Evolutionary conservation across 2,113 vertebrate genomes (phyloP).

Genomic region (Tetraodon nigroviridis): DNA sequence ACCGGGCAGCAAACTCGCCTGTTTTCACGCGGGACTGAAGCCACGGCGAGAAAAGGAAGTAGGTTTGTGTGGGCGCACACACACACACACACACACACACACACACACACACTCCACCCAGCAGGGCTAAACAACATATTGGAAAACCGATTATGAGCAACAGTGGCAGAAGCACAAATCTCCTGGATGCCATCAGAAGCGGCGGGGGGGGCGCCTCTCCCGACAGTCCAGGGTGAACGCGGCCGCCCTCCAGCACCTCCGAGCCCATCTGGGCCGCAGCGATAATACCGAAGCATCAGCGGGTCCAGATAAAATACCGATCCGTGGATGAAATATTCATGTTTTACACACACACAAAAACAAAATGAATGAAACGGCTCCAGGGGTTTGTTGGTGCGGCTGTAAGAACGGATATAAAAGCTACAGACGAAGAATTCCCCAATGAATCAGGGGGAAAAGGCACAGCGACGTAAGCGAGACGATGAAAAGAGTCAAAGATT

Average conservation of each 20-base stretch:
- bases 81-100: too few species aligned
- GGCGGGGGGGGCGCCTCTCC: background rate
- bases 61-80: conserved; percentile 31
- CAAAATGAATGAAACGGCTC: background rate
- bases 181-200: conserved; percentile 24
- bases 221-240: background rate
- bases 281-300: background rate
- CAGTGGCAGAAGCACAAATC: conserved; percentile 30
- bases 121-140: conserved; percentile 19
- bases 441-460: too few species aligned
- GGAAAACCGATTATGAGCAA: conserved; percentile 30
- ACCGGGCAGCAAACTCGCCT: conserved; percentile 11
- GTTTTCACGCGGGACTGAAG: conserved; percentile 8
- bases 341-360: background rate
- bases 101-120: conserved; percentile 13
- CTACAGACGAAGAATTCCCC: too few species aligned
- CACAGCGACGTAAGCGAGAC: too few species aligned
- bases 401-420: too few species aligned
- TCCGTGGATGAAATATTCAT: background rate
- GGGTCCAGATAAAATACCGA: conserved; percentile 1
- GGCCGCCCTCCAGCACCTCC: conserved; percentile 8
- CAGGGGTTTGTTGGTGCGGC: too few species aligned
- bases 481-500: too few species aligned
- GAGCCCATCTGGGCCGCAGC: conserved; percentile 9
- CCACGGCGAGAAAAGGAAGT: conserved; percentile 5